Evolutionary conservation across 2,797 vertebrate species (phyloP).

Genomic region (Gymnothorax javanicus): DNA sequence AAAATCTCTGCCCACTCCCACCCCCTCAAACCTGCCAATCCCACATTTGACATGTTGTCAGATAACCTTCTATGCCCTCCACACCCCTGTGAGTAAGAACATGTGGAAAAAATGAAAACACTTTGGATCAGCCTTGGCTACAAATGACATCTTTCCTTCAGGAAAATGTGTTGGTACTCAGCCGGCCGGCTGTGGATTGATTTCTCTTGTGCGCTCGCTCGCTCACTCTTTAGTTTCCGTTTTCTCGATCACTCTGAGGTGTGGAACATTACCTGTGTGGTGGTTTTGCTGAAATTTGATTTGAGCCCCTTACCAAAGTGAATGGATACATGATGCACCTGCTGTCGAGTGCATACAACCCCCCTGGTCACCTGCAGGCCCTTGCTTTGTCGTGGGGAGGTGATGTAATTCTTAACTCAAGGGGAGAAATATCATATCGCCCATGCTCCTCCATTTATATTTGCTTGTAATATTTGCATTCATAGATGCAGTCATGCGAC

Average conservation of each 20-base stretch:
- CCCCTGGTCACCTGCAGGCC: not conserved
- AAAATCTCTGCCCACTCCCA: constrained; percentile 57
- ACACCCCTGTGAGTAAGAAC: not conserved
- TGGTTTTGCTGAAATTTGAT: constrained; percentile 35
- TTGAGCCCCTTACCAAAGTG: constrained; percentile 65
- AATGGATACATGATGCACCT: constrained; percentile 44
- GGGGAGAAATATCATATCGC: constrained; percentile 64
- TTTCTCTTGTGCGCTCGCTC: not conserved
- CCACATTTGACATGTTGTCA: constrained; percentile 7
- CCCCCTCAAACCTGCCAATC: not conserved
- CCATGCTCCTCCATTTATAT: constrained; percentile 57
- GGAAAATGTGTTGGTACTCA: not conserved
- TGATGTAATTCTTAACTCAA: constrained; percentile 64
- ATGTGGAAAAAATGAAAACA: not conserved
- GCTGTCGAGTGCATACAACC: not conserved
- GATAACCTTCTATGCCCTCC: not conserved
- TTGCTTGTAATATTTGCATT: constrained; percentile 96
- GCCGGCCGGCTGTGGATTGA: not conserved
- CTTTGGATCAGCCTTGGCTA: not conserved
- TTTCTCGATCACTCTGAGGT: constrained; percentile 30
- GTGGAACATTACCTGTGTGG: not conserved
- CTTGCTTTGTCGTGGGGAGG: not conserved
- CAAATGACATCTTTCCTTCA: not conserved
- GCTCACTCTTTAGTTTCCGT: not conserved
- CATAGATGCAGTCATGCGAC: constrained; percentile 86